Evolutionary conservation across 2,113 vertebrate genomes (phyloP).

Genomic region (Rhinoptilus africanus): DNA sequence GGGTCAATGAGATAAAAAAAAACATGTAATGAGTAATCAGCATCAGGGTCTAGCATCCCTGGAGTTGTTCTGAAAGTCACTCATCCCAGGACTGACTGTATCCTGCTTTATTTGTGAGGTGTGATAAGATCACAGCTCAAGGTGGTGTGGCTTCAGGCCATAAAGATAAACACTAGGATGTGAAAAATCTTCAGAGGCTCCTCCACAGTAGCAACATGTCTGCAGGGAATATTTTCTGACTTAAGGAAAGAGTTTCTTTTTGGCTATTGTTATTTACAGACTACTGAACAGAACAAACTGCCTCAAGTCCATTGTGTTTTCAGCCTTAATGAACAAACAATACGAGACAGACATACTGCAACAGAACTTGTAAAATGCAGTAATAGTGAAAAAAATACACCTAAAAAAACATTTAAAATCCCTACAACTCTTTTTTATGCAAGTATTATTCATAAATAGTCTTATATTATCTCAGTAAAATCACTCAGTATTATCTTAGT

Average conservation of each 20-base stretch:
- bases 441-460: not conserved
- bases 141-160: not conserved
- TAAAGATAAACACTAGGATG: not conserved
- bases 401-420: not conserved
- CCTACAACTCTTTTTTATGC: not conserved
- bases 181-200: not conserved
- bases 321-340: not conserved
- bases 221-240: not conserved
- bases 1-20: not conserved
- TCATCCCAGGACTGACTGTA: not conserved
- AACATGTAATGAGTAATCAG: accelerated
- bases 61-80: not conserved
- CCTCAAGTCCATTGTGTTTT: not conserved
- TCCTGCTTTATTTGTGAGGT: not conserved
- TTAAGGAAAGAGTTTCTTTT: not conserved
- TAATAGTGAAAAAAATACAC: not conserved
- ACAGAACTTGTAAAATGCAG: not conserved
- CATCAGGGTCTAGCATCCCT: not conserved
- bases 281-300: not conserved
- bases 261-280: not conserved
- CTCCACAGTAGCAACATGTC: not conserved
- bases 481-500: not conserved
- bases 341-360: not conserved
- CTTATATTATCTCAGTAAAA: not conserved
- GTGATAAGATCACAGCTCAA: not conserved